Evolutionary conservation across 1,140 invertebrate genomes (phyloP).

Genomic region (Galendromus occidentalis): DNA sequence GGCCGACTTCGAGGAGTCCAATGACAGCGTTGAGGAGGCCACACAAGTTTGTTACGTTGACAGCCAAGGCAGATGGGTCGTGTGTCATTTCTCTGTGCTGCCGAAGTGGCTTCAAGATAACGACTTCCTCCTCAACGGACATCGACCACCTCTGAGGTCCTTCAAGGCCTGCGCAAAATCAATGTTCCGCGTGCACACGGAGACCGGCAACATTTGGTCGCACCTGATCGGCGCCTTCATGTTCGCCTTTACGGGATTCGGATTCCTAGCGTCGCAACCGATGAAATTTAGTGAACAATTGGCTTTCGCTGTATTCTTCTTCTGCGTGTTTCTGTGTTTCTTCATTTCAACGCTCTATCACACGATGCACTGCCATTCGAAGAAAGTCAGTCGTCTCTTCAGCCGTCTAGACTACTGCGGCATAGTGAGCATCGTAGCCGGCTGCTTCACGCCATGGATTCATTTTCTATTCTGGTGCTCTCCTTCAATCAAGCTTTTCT

Average conservation of each 20-base stretch:
- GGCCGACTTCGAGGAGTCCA: slow-evolving; percentile 1
- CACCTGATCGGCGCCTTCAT: slow-evolving; percentile 20
- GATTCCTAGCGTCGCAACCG: slow-evolving; percentile 8
- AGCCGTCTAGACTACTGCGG: slow-evolving; percentile 14
- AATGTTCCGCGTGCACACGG: slow-evolving; percentile 21
- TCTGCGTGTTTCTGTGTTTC: slow-evolving; percentile 14
- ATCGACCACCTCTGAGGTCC: slow-evolving; percentile 20
- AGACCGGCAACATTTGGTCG: slow-evolving; percentile 23
- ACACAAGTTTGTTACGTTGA: slow-evolving; percentile 11
- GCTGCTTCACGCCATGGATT: slow-evolving; percentile 14
- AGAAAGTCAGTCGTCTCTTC: slow-evolving; percentile 11
- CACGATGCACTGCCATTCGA: slow-evolving; percentile 20
- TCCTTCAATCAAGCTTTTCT: slow-evolving; percentile 9
- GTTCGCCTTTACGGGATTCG: slow-evolving; percentile 17
- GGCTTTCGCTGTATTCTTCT: slow-evolving; percentile 13
- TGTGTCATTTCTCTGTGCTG: slow-evolving; percentile 19
- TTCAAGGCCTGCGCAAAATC: slow-evolving; percentile 19
- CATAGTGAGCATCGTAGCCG: slow-evolving; percentile 13
- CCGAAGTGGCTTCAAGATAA: slow-evolving; percentile 22
- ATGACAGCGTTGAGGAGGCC: slow-evolving; percentile 8
- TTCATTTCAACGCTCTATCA: slow-evolving; percentile 13
- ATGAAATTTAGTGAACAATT: slow-evolving; percentile 11
- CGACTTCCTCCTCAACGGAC: slow-evolving; percentile 19
- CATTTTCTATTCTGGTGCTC: slow-evolving; percentile 14
- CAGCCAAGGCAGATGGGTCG: slow-evolving; percentile 8